These are phyloP conservation scores for Australoheros scitulus DNA, from an alignment of 2,113 vertebrate genomes.

Conservation along the genomic window DNA sequence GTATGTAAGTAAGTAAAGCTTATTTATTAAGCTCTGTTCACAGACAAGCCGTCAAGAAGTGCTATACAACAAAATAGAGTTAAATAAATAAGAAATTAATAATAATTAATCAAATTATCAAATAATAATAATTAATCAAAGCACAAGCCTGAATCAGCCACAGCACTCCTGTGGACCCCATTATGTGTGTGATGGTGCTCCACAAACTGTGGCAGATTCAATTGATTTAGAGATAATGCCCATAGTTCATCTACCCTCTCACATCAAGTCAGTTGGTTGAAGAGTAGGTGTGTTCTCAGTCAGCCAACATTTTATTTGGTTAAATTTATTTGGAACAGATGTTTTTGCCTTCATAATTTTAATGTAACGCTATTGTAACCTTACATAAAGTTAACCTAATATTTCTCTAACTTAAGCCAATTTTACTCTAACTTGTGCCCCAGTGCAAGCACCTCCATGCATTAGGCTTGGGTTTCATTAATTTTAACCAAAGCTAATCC, in stretches of 20 bases:
- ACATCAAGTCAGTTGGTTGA: not conserved
- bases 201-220: not conserved
- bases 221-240: not conserved
- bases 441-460: not conserved
- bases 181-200: not conserved
- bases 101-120: no score
- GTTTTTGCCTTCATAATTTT: not conserved
- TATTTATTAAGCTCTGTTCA: no score
- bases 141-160: not conserved
- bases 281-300: not conserved
- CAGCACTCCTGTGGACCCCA: not conserved
- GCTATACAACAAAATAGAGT: not conserved
- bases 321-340: not conserved
- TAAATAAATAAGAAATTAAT: not conserved
- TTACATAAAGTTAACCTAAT: not conserved
- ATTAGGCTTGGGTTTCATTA: not conserved
- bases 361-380: not conserved
- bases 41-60: not conserved
- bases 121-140: not conserved
- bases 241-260: not conserved
- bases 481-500: not conserved
- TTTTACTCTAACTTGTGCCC: not conserved
- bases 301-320: not conserved
- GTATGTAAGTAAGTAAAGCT: no score
- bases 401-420: not conserved